phyloP scores from a whole-genome alignment of 2,113 vertebrate species.

The Salvator merianae region DNA sequence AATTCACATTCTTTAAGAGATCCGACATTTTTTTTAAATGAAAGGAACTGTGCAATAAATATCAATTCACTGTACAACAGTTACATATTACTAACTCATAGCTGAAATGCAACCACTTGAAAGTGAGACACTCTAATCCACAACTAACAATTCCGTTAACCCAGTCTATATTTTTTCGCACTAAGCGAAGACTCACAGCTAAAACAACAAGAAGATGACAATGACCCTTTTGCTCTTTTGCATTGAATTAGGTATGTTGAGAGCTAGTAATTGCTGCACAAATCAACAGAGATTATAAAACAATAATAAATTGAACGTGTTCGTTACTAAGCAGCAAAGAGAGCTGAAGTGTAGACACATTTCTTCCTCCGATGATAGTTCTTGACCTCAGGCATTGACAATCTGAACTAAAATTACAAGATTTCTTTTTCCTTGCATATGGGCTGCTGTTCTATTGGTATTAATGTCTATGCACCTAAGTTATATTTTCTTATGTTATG shows the following conservation, averaged over 20 bases:
- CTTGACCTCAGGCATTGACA: not conserved
- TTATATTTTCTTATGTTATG: not conserved
- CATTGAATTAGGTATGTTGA: not conserved
- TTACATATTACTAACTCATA: slow-evolving; percentile 6
- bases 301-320: not conserved
- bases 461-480: rapidly evolving
- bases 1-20: slow-evolving; percentile 58
- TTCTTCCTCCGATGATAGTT: not conserved
- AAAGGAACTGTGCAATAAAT: slow-evolving; percentile 56
- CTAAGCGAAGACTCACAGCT: slow-evolving; percentile 5
- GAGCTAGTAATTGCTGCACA: slow-evolving; percentile 11
- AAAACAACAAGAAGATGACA: not conserved
- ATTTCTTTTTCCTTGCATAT: not conserved
- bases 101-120: not conserved
- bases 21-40: slow-evolving; percentile 60
- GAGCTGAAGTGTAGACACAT: not conserved
- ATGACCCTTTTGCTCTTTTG: not conserved
- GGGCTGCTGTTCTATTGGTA: not conserved
- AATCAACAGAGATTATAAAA: not conserved
- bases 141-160: not conserved
- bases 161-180: slow-evolving; percentile 2
- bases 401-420: slow-evolving; percentile 11
- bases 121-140: not conserved
- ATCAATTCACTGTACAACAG: slow-evolving; percentile 42
- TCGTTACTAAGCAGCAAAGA: not conserved